Conservation (phyloP, 2,888 invertebrate genomes). For the Ceriagrion tenellum region DNA sequence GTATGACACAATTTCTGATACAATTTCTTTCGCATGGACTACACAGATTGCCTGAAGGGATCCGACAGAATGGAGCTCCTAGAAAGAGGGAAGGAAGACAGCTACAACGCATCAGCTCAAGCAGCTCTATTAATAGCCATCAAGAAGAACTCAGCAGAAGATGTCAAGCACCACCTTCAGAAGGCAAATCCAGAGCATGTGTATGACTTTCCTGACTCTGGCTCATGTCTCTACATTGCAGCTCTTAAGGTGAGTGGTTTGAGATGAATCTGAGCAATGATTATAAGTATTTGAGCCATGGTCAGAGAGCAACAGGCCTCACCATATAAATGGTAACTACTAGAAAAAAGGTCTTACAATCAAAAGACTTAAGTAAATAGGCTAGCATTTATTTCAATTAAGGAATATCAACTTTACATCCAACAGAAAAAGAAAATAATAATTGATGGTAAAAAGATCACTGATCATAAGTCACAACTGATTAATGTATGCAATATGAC, state of each 20-base stretch:
- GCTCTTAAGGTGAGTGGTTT: conserved; percentile 6
- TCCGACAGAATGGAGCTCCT: background rate
- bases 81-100: background rate
- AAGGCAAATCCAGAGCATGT: conserved; percentile 80
- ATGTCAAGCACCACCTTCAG: conserved; percentile 79
- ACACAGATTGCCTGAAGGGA: background rate
- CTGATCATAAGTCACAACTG: too few relatives aligned
- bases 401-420: too few relatives aligned
- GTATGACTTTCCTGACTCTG: conserved; percentile 81
- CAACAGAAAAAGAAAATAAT: too few relatives aligned
- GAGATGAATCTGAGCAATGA: background rate
- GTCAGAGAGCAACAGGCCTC: too few relatives aligned
- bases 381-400: too few relatives aligned
- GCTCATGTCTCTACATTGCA: conserved; percentile 83
- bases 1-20: background rate
- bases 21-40: background rate
- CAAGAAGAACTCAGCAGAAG: conserved; percentile 79
- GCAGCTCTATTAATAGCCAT: conserved; percentile 80
- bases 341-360: too few relatives aligned
- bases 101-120: conserved; percentile 72
- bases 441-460: too few relatives aligned
- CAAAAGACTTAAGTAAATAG: too few relatives aligned
- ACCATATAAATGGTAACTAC: too few relatives aligned
- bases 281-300: background rate
- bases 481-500: too few relatives aligned